Evolutionary conservation across 2,113 vertebrate species (phyloP).

Genomic region (Tautogolabrus adspersus): DNA sequence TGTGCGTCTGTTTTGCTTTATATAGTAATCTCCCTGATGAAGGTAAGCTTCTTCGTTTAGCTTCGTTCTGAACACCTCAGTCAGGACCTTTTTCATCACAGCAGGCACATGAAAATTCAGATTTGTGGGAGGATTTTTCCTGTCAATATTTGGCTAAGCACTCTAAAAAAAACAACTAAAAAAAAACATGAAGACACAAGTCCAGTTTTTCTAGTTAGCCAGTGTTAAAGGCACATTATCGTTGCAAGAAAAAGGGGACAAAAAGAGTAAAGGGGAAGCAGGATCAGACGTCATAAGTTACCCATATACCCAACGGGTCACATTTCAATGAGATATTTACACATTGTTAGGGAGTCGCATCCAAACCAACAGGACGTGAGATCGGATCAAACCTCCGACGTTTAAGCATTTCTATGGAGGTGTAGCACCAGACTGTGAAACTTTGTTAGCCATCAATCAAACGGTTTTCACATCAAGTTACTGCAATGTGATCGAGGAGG

Average conservation of each 20-base stretch:
- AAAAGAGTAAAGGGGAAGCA: background rate
- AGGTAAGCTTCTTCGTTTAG: background rate
- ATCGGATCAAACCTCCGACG: background rate
- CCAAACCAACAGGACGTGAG: background rate
- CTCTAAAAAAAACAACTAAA: background rate
- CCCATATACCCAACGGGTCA: background rate
- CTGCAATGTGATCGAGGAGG: background rate
- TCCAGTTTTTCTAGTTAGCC: constrained; percentile 42
- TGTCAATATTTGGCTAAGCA: constrained; percentile 27
- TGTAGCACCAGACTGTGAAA: background rate
- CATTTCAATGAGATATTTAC: background rate
- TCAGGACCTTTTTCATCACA: constrained; percentile 4
- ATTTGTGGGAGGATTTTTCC: constrained; percentile 25
- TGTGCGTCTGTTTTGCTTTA: no score
- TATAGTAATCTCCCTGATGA: no score
- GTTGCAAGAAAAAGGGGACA: background rate
- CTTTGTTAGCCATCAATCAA: background rate
- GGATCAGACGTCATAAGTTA: background rate
- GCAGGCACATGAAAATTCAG: constrained; percentile 21
- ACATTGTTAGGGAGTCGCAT: background rate
- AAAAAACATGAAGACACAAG: constrained; percentile 30
- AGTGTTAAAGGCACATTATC: constrained; percentile 66
- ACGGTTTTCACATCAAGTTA: constrained; percentile 3
- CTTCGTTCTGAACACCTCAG: background rate
- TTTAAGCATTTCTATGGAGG: background rate